Base-by-base conservation (phyloP, 2,113 vertebrate genomes). In the Trinectes maculatus region DNA sequence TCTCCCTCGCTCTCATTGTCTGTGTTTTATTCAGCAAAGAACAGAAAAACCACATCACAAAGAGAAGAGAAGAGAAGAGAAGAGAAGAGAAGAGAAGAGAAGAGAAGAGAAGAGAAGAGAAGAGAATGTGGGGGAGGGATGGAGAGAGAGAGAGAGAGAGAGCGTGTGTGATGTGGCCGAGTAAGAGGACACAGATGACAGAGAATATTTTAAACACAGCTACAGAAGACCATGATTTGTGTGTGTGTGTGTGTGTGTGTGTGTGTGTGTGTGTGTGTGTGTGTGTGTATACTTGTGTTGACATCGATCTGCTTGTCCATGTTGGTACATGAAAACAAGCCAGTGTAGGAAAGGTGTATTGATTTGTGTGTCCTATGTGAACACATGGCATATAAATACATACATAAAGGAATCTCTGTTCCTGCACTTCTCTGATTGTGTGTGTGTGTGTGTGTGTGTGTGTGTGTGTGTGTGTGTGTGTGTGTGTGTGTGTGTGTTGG, bases 151-250 rank as follows among this genome's bases (percentile, higher is more conserved):
- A 58, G 43, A 62, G 53, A 64, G 44, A 70, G 66, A 65, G 43
- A 59, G 53, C 58, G 28, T 13, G 60, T 85, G 66, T 83, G 84
- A 86, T 89, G 83, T 87, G 82, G 79, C 64, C 29, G 44, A 55
- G 71, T 77, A 80, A 80, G 79, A 79, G 74, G 74, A 83, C 77
- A 76, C 77, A 83, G 83, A 87, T 85, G 81, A 85, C 80, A 85
- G 84, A 64, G 82, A 87, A 81, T 80, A 59, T 43, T 72, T 82
- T 29, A 83, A 61, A 79, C 46, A 55, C 34, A 56, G 60, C 76
- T 62, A 72, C 80, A 74, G 80, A 87, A 83, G 65, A 71, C 82
- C 60, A 81, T 83, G 76, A 73, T 82, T 84, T 75, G 74, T 75
- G 61, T 60, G 71, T 47, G 58, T 18, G 53, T 79, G 47, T 46